Evolutionary conservation across 2,797 vertebrate genomes (phyloP), one percentile per base, ranked within the genome.

Genomic region (Malurus leucopterus): DNA sequence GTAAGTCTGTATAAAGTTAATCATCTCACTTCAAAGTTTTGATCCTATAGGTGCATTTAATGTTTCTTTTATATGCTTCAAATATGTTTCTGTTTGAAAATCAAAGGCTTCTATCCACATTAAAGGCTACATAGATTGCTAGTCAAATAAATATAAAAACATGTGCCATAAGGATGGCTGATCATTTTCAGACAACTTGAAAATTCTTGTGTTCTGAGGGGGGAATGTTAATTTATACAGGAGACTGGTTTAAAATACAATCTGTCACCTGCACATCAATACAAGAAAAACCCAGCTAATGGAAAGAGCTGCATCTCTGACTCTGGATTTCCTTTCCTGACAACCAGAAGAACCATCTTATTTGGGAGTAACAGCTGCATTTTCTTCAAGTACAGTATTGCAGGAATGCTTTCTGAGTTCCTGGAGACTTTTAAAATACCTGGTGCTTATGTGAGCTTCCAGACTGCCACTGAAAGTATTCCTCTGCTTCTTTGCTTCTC

Each of bases 31-130:
- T 49, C 24, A 77, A 44, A 51, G 46, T 38, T 53, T 80, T 57
- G 22, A 53, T 78, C 54, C 41, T 79, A 11, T 57, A 73, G 59
- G 44, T 70, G 26, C 57, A 44, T 61, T 77, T 75, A 65, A 24
- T 69, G 1, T 80, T 71, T 71, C n/a, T 54, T 90, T 65, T 64
- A 22, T 63, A n/a, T 70, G 13, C 38, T 86, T 91, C 34, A 68
- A 17, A 53, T 77, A 34, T 71, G 54, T 82, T 89, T 79, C 59
- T 62, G 38, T 74, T 95, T 91, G 49, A 89, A 89, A 94, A 80
- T 94, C 67, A 80, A 79, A 88, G 50, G 8, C 26, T 36, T 74
- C 49, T 76, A 34, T 73, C 36, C 46, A 69, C 58, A 62, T 82
- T 74, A 82, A 84, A 88, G 59, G 29, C 64, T 84, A 58, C 61